Evolutionary conservation across 2,113 vertebrate genomes (phyloP).

Genomic region (Microcebus ravelobensis): DNA sequence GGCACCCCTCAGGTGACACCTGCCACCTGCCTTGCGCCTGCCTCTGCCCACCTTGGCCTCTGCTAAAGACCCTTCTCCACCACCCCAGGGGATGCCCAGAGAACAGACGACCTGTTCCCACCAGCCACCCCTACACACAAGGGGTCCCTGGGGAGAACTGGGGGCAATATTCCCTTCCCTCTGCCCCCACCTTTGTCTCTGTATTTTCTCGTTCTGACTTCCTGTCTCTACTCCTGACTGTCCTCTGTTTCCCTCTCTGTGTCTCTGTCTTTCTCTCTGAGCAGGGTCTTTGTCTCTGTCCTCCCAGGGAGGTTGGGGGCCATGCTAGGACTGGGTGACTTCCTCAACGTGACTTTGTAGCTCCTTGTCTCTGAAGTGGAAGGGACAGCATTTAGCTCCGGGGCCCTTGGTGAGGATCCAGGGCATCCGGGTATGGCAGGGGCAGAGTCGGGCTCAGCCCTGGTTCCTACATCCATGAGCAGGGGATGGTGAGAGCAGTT

Average conservation of each 20-base stretch:
- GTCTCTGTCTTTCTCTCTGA: background rate
- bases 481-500: background rate
- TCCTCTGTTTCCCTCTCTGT: background rate
- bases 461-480: background rate
- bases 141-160: background rate
- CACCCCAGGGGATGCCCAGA: background rate
- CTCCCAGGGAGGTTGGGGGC: background rate
- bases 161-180: background rate
- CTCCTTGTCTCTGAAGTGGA: background rate
- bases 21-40: background rate
- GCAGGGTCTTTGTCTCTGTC: background rate
- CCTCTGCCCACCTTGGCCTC: background rate
- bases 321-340: background rate
- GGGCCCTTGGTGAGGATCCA: background rate
- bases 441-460: background rate
- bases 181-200: background rate
- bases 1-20: background rate
- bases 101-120: background rate
- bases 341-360: background rate
- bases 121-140: too few relatives aligned
- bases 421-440: background rate
- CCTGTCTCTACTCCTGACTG: background rate
- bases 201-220: background rate
- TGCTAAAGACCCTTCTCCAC: background rate
- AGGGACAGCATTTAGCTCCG: fast-evolving